Percentiles rank a stretch among this genome's conserved stretches.
Evolutionary conservation across 2,888 invertebrate genomes (phyloP).

Genomic region (Mythimna loreyi): DNA sequence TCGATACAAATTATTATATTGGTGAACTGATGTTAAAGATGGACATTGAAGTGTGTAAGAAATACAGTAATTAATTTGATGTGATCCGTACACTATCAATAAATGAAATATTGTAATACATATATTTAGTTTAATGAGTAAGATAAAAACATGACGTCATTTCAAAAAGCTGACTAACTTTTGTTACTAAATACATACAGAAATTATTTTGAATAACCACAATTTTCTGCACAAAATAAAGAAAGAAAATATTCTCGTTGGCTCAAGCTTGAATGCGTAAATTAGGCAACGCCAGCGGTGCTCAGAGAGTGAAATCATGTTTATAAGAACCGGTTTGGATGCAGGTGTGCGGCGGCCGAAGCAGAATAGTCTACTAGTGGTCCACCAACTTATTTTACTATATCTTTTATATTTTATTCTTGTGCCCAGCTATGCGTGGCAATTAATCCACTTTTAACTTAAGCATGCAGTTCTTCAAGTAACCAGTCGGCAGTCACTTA

Average conservation of each 20-base stretch:
- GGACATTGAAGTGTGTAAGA: not conserved
- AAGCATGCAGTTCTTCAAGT: constrained; percentile 40
- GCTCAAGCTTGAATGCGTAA: constrained; percentile 68
- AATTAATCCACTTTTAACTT: constrained; percentile 52
- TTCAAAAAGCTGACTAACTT: not conserved
- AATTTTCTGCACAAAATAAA: constrained; percentile 33
- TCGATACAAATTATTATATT: constrained; percentile 28
- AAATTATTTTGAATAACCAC: constrained; percentile 8
- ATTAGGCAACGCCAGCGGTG: constrained; percentile 73
- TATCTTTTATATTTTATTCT: constrained; percentile 53
- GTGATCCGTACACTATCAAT: too few species aligned
- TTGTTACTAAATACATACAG: not conserved
- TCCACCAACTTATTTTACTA: constrained; percentile 59
- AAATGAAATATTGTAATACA: too few species aligned
- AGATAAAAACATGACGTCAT: not conserved
- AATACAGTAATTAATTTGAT: not conserved
- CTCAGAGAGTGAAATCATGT: constrained; percentile 88
- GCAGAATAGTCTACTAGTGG: constrained; percentile 59
- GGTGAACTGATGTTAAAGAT: not conserved
- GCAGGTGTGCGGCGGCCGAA: constrained; percentile 82
- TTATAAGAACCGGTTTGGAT: constrained; percentile 84
- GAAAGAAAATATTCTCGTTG: constrained; percentile 57
- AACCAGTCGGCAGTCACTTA: constrained; percentile 9
- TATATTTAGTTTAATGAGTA: not conserved
- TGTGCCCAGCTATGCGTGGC: constrained; percentile 40